phyloP scores from a whole-genome alignment of 2,888 invertebrate species.

The Serripes groenlandicus region DNA sequence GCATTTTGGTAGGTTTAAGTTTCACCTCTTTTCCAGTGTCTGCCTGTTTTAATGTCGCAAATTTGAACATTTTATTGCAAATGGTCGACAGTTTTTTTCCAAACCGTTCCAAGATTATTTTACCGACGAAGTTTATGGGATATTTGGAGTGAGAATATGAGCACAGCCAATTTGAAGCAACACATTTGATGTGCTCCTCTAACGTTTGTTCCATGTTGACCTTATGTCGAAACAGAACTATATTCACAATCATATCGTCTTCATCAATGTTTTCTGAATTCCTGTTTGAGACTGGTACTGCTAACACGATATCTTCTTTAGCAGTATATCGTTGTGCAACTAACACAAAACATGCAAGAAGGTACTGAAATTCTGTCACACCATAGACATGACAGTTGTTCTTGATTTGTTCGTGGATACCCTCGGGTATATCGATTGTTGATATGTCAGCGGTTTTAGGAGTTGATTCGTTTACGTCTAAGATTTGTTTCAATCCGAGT shows the following conservation, averaged over 20 bases:
- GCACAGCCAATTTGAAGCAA: background rate
- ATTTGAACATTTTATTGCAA: background rate
- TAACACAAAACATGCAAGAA: background rate
- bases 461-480: background rate
- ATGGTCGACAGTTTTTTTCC: background rate
- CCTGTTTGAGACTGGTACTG: slow-evolving; percentile 1
- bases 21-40: background rate
- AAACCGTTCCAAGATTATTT: background rate
- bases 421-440: background rate
- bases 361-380: background rate
- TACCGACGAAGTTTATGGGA: background rate
- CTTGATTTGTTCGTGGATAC: background rate
- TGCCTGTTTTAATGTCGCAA: background rate
- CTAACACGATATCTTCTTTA: background rate
- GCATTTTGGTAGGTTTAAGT: slow-evolving; percentile 4
- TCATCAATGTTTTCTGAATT: background rate
- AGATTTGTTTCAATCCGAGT: background rate
- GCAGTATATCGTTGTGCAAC: background rate
- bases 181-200: background rate
- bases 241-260: background rate
- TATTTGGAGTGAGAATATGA: background rate
- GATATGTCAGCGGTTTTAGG: background rate
- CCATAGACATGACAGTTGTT: background rate
- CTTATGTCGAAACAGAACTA: background rate
- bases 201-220: background rate